These are phyloP conservation scores for Orthosia gothica DNA, from an alignment of 2,888 invertebrate genomes.

Conservation along the genomic window DNA sequence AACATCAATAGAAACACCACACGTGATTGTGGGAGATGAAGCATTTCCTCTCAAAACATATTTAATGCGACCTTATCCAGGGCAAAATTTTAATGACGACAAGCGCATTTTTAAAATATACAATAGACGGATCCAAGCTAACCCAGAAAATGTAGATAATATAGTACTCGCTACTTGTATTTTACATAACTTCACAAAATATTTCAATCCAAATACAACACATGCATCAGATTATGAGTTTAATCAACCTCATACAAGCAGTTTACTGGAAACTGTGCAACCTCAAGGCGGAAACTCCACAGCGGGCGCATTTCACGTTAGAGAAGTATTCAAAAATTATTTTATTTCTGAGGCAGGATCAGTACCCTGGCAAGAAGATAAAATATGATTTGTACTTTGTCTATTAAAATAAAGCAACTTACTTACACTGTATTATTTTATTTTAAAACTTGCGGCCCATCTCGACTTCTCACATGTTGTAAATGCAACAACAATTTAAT, in stretches of 20 bases:
- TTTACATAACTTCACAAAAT: conserved; percentile 40
- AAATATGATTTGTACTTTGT: conserved; percentile 46
- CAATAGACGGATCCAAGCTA: conserved; percentile 30
- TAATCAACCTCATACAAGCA: conserved; percentile 52
- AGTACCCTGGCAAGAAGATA: conserved; percentile 50
- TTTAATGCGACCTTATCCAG: conserved; percentile 47
- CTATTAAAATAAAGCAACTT: conserved; percentile 44
- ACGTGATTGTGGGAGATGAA: conserved; percentile 41
- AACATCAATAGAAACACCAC: conserved; percentile 33
- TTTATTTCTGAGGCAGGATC: conserved; percentile 53
- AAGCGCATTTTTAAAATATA: conserved; percentile 40
- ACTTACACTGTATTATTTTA: conserved; percentile 30
- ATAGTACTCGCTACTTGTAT: conserved; percentile 44
- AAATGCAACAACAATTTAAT: conserved; percentile 43
- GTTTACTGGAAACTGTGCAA: conserved; percentile 39
- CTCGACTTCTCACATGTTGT: conserved; percentile 43
- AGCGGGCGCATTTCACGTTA: no score
- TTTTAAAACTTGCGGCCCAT: conserved; percentile 41
- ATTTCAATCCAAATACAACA: conserved; percentile 38
- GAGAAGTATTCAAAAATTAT: conserved; percentile 53
- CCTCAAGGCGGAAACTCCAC: conserved; percentile 51
- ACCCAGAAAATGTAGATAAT: conserved; percentile 38
- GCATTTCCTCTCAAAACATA: conserved; percentile 51
- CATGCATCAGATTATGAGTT: conserved; percentile 19
- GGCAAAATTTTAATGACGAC: conserved; percentile 33